Evolutionary conservation across 2,888 invertebrate species (phyloP).

Genomic region (Machimus atricapillus): DNA sequence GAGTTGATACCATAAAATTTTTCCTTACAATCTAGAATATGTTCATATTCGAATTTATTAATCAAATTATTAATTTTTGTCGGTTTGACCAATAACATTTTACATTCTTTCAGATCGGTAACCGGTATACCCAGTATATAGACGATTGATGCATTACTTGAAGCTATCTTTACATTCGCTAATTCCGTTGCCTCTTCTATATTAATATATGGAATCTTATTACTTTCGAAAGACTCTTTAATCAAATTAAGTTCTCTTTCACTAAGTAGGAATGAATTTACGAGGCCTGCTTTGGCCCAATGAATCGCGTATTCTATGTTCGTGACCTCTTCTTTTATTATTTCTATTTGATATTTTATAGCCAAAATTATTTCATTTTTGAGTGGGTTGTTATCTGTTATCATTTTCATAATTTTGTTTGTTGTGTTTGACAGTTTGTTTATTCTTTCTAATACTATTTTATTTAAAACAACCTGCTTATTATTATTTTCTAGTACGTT

Average conservation of each 20-base stretch:
- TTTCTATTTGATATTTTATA: constrained; percentile 44
- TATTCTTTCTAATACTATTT: constrained; percentile 2
- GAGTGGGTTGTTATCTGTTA: background rate
- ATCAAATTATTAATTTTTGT: constrained; percentile 42
- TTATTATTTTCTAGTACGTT: constrained; percentile 28
- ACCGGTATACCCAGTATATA: constrained; percentile 44
- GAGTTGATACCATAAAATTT: background rate
- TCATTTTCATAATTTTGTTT: background rate
- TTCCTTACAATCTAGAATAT: background rate
- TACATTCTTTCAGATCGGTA: constrained; percentile 41
- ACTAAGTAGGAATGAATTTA: constrained; percentile 48
- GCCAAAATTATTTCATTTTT: constrained; percentile 18
- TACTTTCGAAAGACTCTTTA: constrained; percentile 41
- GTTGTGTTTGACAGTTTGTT: background rate
- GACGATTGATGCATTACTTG: constrained; percentile 41
- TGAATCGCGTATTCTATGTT: constrained; percentile 46
- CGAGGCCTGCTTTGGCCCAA: constrained; percentile 46
- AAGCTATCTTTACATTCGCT: constrained; percentile 45
- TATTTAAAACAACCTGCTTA: constrained; percentile 4
- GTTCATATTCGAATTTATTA: constrained; percentile 43
- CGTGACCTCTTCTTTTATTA: constrained; percentile 45
- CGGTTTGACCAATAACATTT: constrained; percentile 44
- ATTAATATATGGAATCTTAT: constrained; percentile 45
- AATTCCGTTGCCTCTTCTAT: constrained; percentile 45
- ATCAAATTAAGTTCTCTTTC: constrained; percentile 43